Base-by-base conservation (phyloP, 2,888 invertebrate species). In the Sphinx pinastri region DNA sequence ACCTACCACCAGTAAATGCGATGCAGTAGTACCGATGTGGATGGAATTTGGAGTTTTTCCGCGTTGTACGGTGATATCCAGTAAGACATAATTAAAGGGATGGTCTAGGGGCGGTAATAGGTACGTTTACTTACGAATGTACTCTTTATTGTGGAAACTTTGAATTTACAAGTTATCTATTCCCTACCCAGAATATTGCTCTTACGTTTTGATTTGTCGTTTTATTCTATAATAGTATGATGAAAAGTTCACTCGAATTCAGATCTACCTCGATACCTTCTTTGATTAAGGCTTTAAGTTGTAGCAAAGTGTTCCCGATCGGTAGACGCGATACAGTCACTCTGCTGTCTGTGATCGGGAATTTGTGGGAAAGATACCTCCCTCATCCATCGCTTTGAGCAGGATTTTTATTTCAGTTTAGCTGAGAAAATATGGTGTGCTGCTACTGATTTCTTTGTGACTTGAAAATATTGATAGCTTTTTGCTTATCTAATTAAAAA, bases 211-310 rank as follows among this genome's bases (percentile, higher is more conserved):
- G 38, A 38, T 38, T 38, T 38, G 7, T 38, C 38, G 38, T 38
- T 38, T 38, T 38, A 38, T 38, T 8, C 38, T 8, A 38, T 38
- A 38, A 38, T 38, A 52, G 14, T 31, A 60, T 60, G 45, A 60
- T 45, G 5, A 6, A 8, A 60, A 60, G 45, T 47, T 60, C 13
- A 54, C 0, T n/a, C 10, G 25, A 57, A 10, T 51, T 7, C 6
- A 38, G 19, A 57, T 60, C 16, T 16, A 47, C 45, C 59, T 60
- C 25, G 47, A 47, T 45, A 60, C 25, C 57, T 19, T 47, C 14
- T 74, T 77, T 75, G 76, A 60, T 60, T 60, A 60, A 60, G 16
- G 60, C 47, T 60, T 60, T 47, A 60, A 60, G 67, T 70, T 60
- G 70, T 67, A 49, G 14, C 68, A 13, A 47, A 58, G 47, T 58